Evolutionary conservation across 2,888 invertebrate genomes (phyloP).

Genomic region (Microctonus aethiopoides): DNA sequence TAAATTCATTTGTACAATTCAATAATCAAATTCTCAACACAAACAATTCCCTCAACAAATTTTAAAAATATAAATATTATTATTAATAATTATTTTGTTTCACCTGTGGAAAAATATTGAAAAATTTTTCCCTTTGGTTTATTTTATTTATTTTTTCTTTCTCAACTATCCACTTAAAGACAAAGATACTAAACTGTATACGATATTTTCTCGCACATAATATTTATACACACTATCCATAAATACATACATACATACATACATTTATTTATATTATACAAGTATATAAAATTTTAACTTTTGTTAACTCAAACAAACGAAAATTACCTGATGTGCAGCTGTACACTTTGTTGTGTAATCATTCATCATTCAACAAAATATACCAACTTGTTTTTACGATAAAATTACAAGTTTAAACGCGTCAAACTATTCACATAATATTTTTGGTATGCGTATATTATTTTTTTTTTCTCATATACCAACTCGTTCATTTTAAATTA

Average conservation of each 20-base stretch:
- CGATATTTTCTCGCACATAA: not conserved
- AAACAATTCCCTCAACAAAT: conserved; percentile 49
- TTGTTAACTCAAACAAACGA: conserved; percentile 56
- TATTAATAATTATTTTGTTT: not conserved
- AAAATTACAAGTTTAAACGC: not conserved
- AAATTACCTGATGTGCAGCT: conserved; percentile 13
- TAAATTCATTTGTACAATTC: conserved; percentile 50
- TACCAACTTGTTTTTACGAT: conserved; percentile 19
- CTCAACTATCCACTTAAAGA: not conserved
- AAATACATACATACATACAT: not conserved
- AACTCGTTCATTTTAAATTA: not conserved
- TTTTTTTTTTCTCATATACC: not conserved
- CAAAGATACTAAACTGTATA: not conserved
- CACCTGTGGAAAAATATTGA: not conserved
- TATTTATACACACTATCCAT: too few relatives aligned
- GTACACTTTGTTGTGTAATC: conserved; percentile 8
- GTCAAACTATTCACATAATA: not conserved
- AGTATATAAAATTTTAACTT: conserved; percentile 25
- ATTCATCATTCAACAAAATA: conserved; percentile 29
- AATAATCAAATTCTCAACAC: conserved; percentile 45
- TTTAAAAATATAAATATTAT: too few relatives aligned
- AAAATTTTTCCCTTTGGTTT: not conserved
- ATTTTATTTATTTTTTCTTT: too few relatives aligned
- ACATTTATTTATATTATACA: not conserved
- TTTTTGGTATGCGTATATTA: conserved; percentile 1